Conservation (phyloP, 2,113 vertebrate species). For the Dryoscopus gambensis region DNA sequence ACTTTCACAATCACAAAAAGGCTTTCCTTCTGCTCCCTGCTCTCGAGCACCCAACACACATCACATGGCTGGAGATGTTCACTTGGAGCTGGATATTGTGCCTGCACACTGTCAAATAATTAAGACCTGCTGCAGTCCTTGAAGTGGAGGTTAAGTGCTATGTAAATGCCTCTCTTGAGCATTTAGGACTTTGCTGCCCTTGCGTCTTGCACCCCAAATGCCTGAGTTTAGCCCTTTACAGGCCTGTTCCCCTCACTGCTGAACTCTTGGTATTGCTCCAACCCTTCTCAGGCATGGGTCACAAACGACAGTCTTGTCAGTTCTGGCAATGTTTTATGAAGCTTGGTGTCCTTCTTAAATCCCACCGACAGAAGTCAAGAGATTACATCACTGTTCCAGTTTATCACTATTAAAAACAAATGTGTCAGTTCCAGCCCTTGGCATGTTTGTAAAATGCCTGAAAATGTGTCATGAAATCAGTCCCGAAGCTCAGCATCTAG, state of each 20-base stretch:
- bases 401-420: conserved; percentile 17
- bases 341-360: not conserved
- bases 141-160: conserved; percentile 16
- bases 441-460: not conserved
- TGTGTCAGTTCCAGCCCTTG: not conserved
- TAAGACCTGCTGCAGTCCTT: not conserved
- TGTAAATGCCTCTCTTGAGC: not conserved
- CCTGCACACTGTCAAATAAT: not conserved
- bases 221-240: not conserved
- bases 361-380: not conserved
- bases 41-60: not conserved
- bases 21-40: not conserved
- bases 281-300: not conserved
- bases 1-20: not conserved
- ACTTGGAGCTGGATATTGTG: not conserved
- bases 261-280: not conserved
- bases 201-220: not conserved
- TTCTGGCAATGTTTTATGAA: not conserved
- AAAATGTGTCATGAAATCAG: not conserved
- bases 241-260: not conserved
- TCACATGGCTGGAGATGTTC: not conserved
- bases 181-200: not conserved
- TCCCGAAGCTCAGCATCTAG: not conserved
- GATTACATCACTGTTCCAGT: not conserved
- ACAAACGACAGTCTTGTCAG: not conserved